Base-by-base conservation (phyloP, 2,888 invertebrate genomes). In the Lymantria dispar region DNA sequence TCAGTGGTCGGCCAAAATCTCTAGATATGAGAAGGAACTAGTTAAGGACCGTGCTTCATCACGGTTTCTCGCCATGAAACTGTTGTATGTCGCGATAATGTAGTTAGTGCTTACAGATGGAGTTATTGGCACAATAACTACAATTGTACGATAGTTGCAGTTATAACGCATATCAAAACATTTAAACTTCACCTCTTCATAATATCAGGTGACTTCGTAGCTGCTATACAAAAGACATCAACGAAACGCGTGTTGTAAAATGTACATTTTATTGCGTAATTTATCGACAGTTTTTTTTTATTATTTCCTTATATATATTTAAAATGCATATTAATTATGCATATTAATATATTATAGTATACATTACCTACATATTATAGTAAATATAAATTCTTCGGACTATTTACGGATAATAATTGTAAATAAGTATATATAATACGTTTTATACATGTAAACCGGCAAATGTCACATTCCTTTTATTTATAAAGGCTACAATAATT, bases 401-500 rank as follows among this genome's bases (percentile, higher is more conserved):
- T 33, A 10, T 33, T 8, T 33, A 33, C 33, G 33, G 33, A 10
- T 22, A 22, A 33, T 33, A 13, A 38, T 12, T 12, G 2, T 38
- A n/a, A 8, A n/a, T 38, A 38, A 3, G 3, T 2, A 38, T n/a
- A 13, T 37, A 12, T 5, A 53, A 52, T 46, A 43, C n/a, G 11
- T 45, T 41, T 49, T 5, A 3, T 46, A 43, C 45, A 36, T 45
- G 52, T 49, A 50, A 57, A 60, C 59, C 60, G 62, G 60, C 68
- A 54, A 47, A 48, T 49, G 59, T 62, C 49, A 45, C 52, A 59
- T 62, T 64, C 60, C 58, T 61, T 70, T 66, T 57, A 59, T 61
- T 64, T 69, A 68, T 50, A 50, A 45, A 42, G 42, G 22, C 29
- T 42, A n/a, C 22, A 42, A 10, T 40, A 40, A 10, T 22, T 22